Conservation (phyloP, 2,113 vertebrate genomes). For the Leptobrachium ailaonicum region DNA sequence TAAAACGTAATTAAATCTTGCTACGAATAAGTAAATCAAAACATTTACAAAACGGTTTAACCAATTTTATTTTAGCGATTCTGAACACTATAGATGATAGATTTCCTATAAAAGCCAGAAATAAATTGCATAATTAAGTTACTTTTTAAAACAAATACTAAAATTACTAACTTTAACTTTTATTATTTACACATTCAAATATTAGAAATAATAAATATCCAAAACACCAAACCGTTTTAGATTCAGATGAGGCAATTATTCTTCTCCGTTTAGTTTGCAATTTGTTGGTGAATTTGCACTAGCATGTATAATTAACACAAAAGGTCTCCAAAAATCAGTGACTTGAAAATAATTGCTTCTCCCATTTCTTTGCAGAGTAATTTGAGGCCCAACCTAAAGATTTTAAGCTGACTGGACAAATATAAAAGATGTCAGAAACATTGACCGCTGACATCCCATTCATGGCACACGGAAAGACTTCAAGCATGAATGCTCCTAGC, state of each 20-base stretch:
- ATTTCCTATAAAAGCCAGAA: no score
- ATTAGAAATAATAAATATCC: no score
- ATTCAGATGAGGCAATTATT: constrained; percentile 25
- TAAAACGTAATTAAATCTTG: no score
- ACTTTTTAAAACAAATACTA: no score
- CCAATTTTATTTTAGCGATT: no score
- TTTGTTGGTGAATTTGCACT: constrained; percentile 78
- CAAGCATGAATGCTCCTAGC: constrained; percentile 82
- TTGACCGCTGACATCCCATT: constrained; percentile 84
- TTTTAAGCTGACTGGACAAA: constrained; percentile 92
- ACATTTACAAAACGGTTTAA: no score
- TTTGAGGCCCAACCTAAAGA: constrained; percentile 80
- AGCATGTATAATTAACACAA: constrained; percentile 87
- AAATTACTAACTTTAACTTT: no score
- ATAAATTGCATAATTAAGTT: no score
- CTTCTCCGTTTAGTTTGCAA: constrained; percentile 64
- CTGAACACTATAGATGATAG: no score
- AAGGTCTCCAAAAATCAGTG: constrained; percentile 87
- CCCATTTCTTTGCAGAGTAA: constrained; percentile 83
- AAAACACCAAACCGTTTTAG: no score
- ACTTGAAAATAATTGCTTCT: constrained; percentile 91
- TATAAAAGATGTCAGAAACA: constrained; percentile 88
- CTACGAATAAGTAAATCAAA: no score
- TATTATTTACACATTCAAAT: no score
- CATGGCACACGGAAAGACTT: constrained; percentile 80